phyloP scores from a whole-genome alignment of 2,888 invertebrate species.

The Drosophila differens region DNA sequence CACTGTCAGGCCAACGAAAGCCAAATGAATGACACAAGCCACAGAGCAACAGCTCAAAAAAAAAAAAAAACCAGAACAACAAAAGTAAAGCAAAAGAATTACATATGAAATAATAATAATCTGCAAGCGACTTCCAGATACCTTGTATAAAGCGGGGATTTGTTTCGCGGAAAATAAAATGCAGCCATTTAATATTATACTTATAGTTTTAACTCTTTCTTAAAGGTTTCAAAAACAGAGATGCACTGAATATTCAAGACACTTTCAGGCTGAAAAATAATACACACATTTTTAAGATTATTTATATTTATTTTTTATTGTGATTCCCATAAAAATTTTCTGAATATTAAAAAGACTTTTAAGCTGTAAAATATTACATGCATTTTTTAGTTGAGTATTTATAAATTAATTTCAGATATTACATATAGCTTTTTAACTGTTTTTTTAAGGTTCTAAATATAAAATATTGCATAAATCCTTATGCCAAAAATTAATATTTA shows the following conservation, averaged over 20 bases:
- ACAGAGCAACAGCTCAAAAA: conserved; percentile 66
- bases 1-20: conserved; percentile 75
- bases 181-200: background rate
- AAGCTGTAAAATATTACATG: background rate
- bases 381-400: background rate
- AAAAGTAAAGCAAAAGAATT: conserved; percentile 17
- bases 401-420: background rate
- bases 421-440: too few species aligned
- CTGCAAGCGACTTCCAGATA: conserved; percentile 19
- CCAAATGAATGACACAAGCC: conserved; percentile 82
- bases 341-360: background rate
- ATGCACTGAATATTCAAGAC: background rate
- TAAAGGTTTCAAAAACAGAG: background rate
- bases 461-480: too few species aligned
- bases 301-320: background rate
- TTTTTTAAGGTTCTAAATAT: too few species aligned
- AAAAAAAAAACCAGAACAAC: conserved; percentile 20
- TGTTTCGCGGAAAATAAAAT: background rate
- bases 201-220: background rate
- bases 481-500: too few species aligned
- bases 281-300: background rate
- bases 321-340: background rate
- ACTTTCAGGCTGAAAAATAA: background rate
- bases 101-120: conserved; percentile 3
- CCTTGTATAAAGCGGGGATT: conserved; percentile 21